A percentile compares a stretch with the other conserved stretches of the same genome.
Evolutionary conservation across 2,113 vertebrate genomes (phyloP).

Genomic region (Cyprinus carpio): DNA sequence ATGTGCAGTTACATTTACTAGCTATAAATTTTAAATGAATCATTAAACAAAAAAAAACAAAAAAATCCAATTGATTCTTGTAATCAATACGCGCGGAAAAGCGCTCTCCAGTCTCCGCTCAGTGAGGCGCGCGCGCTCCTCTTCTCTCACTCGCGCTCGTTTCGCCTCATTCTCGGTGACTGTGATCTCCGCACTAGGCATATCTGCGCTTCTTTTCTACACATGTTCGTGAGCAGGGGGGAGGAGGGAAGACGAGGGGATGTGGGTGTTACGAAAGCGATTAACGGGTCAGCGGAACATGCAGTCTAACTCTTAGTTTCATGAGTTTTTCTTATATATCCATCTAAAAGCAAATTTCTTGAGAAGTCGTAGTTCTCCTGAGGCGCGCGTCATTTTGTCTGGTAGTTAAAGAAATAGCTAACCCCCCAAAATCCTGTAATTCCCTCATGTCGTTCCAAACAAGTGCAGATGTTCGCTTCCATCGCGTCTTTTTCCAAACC

Average conservation of each 20-base stretch:
- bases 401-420: neutral
- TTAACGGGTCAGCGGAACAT: neutral
- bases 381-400: neutral
- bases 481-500: neutral
- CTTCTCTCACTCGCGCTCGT: conserved; percentile 7
- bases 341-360: neutral
- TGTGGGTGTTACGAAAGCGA: neutral
- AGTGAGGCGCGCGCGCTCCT: conserved; percentile 1
- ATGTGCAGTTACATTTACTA: neutral
- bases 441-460: neutral
- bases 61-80: neutral
- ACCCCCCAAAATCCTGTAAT: neutral
- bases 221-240: neutral
- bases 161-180: neutral
- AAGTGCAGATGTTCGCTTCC: neutral
- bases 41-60: neutral
- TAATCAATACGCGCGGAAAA: conserved; percentile 19
- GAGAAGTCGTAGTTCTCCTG: neutral
- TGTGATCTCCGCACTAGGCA: conserved; percentile 1
- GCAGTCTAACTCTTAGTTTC: neutral
- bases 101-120: conserved; percentile 3
- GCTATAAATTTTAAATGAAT: neutral
- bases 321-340: neutral
- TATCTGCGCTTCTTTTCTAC: neutral
- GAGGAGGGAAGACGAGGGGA: neutral